Conservation (phyloP, 2,888 invertebrate genomes). For the Rambutsinella grinnellia region DNA sequence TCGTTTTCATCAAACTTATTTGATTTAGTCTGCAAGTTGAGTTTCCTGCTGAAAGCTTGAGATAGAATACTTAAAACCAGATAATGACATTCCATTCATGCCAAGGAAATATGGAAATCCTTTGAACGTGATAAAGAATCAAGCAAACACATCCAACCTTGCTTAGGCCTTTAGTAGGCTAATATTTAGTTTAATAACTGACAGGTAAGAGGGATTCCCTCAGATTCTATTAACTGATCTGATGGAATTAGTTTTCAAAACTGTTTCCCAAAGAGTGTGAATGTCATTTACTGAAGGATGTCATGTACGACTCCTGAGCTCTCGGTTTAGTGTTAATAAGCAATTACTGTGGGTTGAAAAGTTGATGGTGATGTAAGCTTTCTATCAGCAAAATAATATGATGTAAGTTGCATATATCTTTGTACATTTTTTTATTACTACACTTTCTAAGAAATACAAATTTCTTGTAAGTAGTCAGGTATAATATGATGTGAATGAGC, state of each 20-base stretch:
- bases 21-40: not conserved
- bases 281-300: not conserved
- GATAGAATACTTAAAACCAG: slow-evolving; percentile 1
- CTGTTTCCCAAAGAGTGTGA: not conserved
- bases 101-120: not conserved
- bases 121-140: slow-evolving; percentile 7
- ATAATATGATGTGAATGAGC: no score
- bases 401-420: no score
- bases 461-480: no score
- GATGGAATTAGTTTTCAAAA: not conserved
- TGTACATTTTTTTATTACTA: no score
- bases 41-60: slow-evolving; percentile 16
- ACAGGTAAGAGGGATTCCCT: no score
- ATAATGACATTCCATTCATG: not conserved
- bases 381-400: not conserved
- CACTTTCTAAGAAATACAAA: no score
- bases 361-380: not conserved
- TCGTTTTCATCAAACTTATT: not conserved
- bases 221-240: not conserved
- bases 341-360: not conserved
- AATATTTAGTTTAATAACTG: not conserved
- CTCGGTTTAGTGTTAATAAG: not conserved
- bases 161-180: not conserved
- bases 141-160: not conserved
- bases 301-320: not conserved